Conservation (phyloP, 2,888 invertebrate species). For the Limnephilus rhombicus region DNA sequence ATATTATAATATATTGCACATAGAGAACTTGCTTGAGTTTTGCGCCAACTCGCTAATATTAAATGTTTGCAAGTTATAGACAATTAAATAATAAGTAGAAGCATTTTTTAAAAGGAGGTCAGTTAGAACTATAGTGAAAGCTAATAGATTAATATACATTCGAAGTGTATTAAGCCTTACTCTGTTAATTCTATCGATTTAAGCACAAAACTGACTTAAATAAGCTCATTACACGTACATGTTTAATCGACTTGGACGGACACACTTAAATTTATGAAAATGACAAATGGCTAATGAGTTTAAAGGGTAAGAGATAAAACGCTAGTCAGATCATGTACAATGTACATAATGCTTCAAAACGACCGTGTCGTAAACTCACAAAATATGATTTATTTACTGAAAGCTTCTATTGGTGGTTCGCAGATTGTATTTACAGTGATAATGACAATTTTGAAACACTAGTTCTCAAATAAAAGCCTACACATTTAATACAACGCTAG, state of each 20-base stretch:
- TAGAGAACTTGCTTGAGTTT: background rate
- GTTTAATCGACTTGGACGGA: conserved; percentile 52
- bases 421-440: background rate
- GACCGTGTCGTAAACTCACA: background rate
- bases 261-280: conserved; percentile 39
- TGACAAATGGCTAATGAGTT: background rate
- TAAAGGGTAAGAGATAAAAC: background rate
- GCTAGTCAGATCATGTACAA: background rate
- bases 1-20: background rate
- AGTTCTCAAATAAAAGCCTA: background rate
- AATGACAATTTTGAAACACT: background rate
- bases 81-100: background rate
- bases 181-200: conserved; percentile 41
- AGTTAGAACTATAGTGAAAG: background rate
- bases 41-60: background rate
- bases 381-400: background rate
- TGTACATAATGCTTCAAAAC: background rate
- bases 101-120: background rate
- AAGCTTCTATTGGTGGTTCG: background rate
- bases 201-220: conserved; percentile 40
- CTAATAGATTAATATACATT: background rate
- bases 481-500: background rate
- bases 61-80: background rate
- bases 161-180: conserved; percentile 20
- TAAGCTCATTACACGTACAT: conserved; percentile 43